A percentile compares a stretch with the other conserved stretches of the same genome.
These are phyloP conservation scores for Adelosebastes latens DNA, from an alignment of 2,797 vertebrate species.

Conservation along the genomic window DNA sequence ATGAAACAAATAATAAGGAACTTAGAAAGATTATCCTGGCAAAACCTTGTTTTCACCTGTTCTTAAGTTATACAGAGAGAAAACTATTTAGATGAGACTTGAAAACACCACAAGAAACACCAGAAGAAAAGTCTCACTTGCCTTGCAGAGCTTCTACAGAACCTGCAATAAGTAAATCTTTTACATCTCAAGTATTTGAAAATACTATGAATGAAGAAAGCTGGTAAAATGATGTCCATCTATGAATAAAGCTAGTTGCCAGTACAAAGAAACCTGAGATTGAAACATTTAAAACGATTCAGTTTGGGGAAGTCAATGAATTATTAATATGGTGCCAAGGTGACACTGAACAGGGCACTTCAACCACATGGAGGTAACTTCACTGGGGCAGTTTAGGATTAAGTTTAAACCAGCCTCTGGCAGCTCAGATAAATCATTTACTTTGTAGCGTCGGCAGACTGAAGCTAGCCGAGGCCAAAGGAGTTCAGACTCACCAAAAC, in stretches of 20 bases:
- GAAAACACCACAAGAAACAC: no score
- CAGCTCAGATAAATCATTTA: not conserved
- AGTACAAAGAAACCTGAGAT: not conserved
- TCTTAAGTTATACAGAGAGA: no score
- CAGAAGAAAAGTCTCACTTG: no score
- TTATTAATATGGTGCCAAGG: not conserved
- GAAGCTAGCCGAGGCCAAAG: constrained; percentile 4
- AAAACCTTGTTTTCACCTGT: no score
- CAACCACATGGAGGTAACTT: not conserved
- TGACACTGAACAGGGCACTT: not conserved
- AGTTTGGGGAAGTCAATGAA: not conserved
- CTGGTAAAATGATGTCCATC: no score
- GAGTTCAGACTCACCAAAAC: not conserved
- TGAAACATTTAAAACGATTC: not conserved
- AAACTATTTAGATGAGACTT: no score
- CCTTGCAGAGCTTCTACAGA: no score
- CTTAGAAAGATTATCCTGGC: no score
- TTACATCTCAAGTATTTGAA: no score
- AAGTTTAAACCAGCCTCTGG: not conserved
- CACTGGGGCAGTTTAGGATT: not conserved
- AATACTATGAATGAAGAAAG: no score
- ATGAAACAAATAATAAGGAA: no score
- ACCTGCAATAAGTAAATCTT: no score
- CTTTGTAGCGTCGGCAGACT: not conserved
- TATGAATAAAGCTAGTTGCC: not conserved